A percentile compares a stretch with the other conserved stretches of the same genome.
Conservation (phyloP, 1,140 invertebrate genomes). For the Aphaenogaster ashmeadi region DNA sequence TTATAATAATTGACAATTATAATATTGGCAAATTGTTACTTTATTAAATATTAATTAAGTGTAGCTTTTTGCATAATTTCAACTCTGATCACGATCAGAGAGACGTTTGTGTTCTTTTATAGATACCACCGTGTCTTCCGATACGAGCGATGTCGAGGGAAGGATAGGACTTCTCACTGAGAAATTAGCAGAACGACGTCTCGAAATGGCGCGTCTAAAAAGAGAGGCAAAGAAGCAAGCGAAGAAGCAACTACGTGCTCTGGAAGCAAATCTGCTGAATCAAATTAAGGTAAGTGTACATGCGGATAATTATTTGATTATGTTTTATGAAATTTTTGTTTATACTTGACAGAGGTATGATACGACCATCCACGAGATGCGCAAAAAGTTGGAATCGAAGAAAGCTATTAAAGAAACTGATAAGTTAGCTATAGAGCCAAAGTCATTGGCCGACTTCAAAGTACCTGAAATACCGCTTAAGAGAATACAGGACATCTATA, state of each 20-base stretch:
- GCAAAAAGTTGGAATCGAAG: constrained; percentile 84
- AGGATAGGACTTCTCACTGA: constrained; percentile 84
- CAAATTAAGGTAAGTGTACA: constrained; percentile 83
- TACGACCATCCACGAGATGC: constrained; percentile 85
- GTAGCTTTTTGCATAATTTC: constrained; percentile 22
- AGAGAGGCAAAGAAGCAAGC: constrained; percentile 84
- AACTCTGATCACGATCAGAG: constrained; percentile 58
- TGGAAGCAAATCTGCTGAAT: constrained; percentile 85
- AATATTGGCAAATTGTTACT: neutral
- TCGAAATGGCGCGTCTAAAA: constrained; percentile 84
- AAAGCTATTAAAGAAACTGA: constrained; percentile 81
- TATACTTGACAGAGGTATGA: constrained; percentile 83
- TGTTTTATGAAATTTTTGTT: constrained; percentile 18
- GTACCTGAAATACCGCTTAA: constrained; percentile 86
- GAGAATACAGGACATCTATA: constrained; percentile 84
- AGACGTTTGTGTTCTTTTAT: constrained; percentile 47
- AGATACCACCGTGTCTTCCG: constrained; percentile 85
- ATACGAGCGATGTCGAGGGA: constrained; percentile 85
- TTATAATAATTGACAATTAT: neutral
- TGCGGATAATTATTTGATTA: constrained; percentile 21
- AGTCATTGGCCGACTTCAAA: constrained; percentile 84
- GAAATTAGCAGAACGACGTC: constrained; percentile 83
- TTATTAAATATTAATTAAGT: neutral
- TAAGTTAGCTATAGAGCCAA: constrained; percentile 84
- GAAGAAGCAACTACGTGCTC: constrained; percentile 82